These are phyloP conservation scores for Sylvilagus floridanus DNA, from an alignment of 2,797 vertebrate genomes.

Conservation along the genomic window DNA sequence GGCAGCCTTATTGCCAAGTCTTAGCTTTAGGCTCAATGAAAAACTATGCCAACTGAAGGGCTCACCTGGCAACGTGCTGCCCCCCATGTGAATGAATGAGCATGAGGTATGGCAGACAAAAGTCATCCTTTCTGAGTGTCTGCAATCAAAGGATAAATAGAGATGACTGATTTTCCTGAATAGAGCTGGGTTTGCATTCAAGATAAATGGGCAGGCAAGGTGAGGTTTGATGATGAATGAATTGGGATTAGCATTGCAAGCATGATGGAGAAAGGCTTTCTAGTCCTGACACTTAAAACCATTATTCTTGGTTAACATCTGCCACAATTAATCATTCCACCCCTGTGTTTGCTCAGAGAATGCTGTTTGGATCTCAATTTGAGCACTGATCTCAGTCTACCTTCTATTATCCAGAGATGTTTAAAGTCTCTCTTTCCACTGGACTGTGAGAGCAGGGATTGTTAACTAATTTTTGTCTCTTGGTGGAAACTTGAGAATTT, in stretches of 20 bases:
- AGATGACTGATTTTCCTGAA: conserved; percentile 66
- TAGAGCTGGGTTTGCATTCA: conserved; percentile 51
- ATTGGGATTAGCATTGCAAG: conserved; percentile 71
- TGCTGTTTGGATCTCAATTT: conserved; percentile 57
- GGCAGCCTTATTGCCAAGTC: not conserved
- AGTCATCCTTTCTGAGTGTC: not conserved
- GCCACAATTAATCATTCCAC: conserved; percentile 72
- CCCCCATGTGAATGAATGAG: not conserved
- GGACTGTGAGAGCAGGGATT: not conserved
- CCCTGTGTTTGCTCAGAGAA: conserved; percentile 54
- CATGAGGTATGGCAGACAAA: not conserved
- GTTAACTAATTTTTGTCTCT: not conserved
- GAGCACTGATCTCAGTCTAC: conserved; percentile 35
- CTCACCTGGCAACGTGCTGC: not conserved
- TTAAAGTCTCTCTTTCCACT: not conserved
- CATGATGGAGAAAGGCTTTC: conserved; percentile 70
- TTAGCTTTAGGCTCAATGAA: not conserved
- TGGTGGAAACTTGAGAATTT: conserved; percentile 20
- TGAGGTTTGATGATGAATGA: conserved; percentile 75
- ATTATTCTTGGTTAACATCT: conserved; percentile 78
- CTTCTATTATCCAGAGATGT: conserved; percentile 9
- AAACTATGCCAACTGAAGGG: conserved; percentile 19
- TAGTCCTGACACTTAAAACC: conserved; percentile 70
- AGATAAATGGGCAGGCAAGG: conserved; percentile 73
- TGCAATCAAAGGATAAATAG: conserved; percentile 48